Evolutionary conservation across 2,113 vertebrate genomes (phyloP).

Genomic region (Hemibagrus wyckioides): DNA sequence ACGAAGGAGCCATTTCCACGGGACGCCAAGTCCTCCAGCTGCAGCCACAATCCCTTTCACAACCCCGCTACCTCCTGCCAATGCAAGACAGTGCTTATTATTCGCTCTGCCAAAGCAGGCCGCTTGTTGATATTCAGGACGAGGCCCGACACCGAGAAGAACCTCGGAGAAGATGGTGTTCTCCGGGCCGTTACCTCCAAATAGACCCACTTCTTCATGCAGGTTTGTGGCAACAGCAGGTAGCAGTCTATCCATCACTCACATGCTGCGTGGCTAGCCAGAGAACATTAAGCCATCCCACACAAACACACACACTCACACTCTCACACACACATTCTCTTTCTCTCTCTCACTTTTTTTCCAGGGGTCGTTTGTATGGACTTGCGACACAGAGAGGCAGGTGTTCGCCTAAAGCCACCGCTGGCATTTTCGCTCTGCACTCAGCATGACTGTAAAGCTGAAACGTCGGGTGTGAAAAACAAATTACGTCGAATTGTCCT

Average conservation of each 20-base stretch:
- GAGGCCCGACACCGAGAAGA: background rate
- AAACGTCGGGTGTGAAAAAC: background rate
- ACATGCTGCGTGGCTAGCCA: constrained; percentile 47
- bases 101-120: constrained; percentile 54
- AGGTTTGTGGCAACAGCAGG: constrained; percentile 44
- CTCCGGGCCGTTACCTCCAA: constrained; percentile 26
- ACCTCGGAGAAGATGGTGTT: constrained; percentile 15
- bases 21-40: constrained; percentile 62
- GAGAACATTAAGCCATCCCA: constrained; percentile 46
- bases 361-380: constrained; percentile 59
- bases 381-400: constrained; percentile 63
- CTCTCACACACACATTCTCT: constrained; percentile 3
- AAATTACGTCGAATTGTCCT: background rate
- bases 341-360: constrained; percentile 38
- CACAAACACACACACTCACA: constrained; percentile 42
- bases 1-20: constrained; percentile 9
- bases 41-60: constrained; percentile 65
- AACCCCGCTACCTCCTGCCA: constrained; percentile 48
- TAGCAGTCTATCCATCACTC: constrained; percentile 53
- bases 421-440: constrained; percentile 67
- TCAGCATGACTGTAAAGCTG: constrained; percentile 15
- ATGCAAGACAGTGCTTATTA: constrained; percentile 55
- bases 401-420: constrained; percentile 66
- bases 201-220: constrained; percentile 37
- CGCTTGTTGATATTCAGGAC: constrained; percentile 55